A percentile compares a stretch with the other conserved stretches of the same genome.
Evolutionary conservation across 2,888 invertebrate species (phyloP).

Genomic region (Drosophila phalerata): DNA sequence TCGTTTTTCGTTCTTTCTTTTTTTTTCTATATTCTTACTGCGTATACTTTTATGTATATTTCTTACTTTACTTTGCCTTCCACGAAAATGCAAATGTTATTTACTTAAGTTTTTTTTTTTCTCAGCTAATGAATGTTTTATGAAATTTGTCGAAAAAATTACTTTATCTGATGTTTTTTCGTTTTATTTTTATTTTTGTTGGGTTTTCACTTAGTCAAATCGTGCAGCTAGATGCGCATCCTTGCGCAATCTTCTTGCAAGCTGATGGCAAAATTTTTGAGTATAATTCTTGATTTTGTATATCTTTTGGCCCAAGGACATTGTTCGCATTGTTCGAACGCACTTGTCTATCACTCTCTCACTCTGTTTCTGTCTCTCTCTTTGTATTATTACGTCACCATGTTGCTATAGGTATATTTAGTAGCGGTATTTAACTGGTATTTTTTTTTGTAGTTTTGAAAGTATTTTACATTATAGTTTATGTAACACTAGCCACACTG

Average conservation of each 20-base stretch:
- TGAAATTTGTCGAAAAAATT: constrained; percentile 36
- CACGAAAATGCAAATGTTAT: constrained; percentile 71
- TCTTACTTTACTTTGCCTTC: constrained; percentile 16
- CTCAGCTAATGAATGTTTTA: constrained; percentile 51
- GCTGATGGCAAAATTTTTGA: constrained; percentile 71
- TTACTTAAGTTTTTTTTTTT: constrained; percentile 50
- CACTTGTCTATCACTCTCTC: background rate
- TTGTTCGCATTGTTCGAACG: constrained; percentile 40
- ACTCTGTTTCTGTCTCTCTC: background rate
- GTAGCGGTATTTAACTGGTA: constrained; percentile 16
- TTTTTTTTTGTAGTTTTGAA: constrained; percentile 13
- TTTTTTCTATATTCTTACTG: constrained; percentile 24
- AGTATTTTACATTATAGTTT: constrained; percentile 30
- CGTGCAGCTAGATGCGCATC: constrained; percentile 59
- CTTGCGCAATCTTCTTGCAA: constrained; percentile 74
- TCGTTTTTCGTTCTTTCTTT: constrained; percentile 23
- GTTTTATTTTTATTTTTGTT: constrained; percentile 8
- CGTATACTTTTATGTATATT: constrained; percentile 8
- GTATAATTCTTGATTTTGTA: constrained; percentile 80
- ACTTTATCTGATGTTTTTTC: constrained; percentile 14
- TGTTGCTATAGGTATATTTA: constrained; percentile 37
- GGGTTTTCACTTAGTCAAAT: constrained; percentile 63
- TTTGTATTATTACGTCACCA: constrained; percentile 69
- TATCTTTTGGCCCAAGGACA: constrained; percentile 82
- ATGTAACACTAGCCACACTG: constrained; percentile 60